Conservation (phyloP, 2,888 invertebrate species). For the Cheilosia scutellata region DNA sequence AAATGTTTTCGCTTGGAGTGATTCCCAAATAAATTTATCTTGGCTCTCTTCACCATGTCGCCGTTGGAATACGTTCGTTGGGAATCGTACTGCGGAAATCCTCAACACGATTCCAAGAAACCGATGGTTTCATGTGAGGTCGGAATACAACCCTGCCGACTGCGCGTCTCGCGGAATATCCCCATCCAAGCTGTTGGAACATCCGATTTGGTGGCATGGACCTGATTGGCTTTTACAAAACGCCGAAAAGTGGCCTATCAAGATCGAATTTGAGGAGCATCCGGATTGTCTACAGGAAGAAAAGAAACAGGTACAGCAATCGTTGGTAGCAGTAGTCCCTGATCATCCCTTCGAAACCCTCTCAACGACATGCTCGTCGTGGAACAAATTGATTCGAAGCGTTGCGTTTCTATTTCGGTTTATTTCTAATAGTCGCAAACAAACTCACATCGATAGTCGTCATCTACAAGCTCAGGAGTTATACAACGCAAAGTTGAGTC, state of each 20-base stretch:
- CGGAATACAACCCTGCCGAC: not conserved
- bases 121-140: not conserved
- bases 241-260: not conserved
- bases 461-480: not conserved
- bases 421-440: not conserved
- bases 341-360: not conserved
- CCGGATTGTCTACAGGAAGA: not conserved
- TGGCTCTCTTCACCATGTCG: not conserved
- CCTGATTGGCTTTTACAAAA: conserved; percentile 16
- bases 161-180: not conserved
- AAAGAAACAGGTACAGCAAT: not conserved
- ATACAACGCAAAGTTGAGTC: not conserved
- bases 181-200: not conserved
- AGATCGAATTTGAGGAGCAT: not conserved
- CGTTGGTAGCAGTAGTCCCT: not conserved
- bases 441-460: not conserved
- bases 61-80: not conserved
- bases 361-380: conserved; percentile 1
- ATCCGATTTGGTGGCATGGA: conserved; percentile 19
- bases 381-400: not conserved
- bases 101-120: not conserved
- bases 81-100: conserved; percentile 1
- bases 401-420: conserved; percentile 6
- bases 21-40: not conserved
- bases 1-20: conserved; percentile 4